phyloP scores from a whole-genome alignment of 2,113 vertebrate species.

The Trichechus manatus region DNA sequence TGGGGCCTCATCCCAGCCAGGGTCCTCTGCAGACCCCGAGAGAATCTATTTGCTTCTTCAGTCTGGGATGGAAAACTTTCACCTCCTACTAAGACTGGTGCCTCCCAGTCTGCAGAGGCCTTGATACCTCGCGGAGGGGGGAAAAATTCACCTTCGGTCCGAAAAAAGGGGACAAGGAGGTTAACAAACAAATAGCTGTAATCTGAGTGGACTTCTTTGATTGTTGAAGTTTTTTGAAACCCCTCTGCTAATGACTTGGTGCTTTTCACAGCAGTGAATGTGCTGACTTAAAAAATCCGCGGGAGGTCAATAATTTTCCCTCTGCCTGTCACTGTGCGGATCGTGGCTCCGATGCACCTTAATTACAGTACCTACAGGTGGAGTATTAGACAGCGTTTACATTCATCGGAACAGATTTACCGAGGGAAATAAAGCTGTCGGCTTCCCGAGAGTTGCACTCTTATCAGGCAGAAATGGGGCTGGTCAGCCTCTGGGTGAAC shows the following conservation, averaged over 20 bases:
- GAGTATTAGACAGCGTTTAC: slow-evolving; percentile 60
- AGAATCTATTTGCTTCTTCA: not conserved
- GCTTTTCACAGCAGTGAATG: slow-evolving; percentile 79
- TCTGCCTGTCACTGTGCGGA: slow-evolving; percentile 63
- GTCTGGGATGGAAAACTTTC: not conserved
- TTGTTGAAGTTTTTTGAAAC: slow-evolving; percentile 34
- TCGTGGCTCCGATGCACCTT: slow-evolving; percentile 68
- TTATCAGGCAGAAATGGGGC: not conserved
- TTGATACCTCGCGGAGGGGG: not conserved
- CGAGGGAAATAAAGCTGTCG: slow-evolving; percentile 45
- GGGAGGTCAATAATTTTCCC: slow-evolving; percentile 75
- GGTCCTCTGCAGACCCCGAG: not conserved
- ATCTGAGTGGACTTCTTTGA: not conserved
- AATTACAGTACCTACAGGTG: slow-evolving; percentile 73
- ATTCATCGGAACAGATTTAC: slow-evolving; percentile 70
- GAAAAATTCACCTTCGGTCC: not conserved
- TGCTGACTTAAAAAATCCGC: slow-evolving; percentile 74
- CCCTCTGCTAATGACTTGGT: slow-evolving; percentile 71
- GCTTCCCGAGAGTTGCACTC: not conserved
- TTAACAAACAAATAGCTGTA: slow-evolving; percentile 26
- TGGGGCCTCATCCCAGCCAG: not conserved
- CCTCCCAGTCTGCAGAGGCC: not conserved
- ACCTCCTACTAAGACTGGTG: not conserved
- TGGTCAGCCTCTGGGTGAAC: not conserved
- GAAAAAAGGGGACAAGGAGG: not conserved